These are phyloP conservation scores for Chiloscyllium punctatum DNA, from an alignment of 2,797 vertebrate genomes.

Conservation along the genomic window DNA sequence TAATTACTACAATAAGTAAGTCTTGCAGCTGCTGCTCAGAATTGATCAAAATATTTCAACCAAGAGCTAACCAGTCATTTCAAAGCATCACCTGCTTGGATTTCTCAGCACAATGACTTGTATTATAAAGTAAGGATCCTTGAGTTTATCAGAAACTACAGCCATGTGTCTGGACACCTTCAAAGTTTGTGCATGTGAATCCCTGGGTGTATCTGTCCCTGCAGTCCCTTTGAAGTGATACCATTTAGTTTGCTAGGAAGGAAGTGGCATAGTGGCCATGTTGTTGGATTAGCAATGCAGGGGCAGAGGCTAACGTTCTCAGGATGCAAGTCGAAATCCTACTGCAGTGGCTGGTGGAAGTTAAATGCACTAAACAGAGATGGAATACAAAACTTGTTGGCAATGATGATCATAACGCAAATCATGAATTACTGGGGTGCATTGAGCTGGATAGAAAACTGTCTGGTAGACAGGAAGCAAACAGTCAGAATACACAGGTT, in stretches of 20 bases:
- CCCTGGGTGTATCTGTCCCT: background rate
- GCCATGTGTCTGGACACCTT: background rate
- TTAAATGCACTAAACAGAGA: too few relatives aligned
- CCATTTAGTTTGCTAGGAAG: too few relatives aligned
- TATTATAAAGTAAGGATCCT: background rate
- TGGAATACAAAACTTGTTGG: too few relatives aligned
- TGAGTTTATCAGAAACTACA: background rate
- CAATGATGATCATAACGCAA: too few relatives aligned
- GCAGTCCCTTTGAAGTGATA: background rate
- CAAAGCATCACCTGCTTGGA: background rate
- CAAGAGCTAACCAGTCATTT: background rate
- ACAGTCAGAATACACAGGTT: fast-evolving
- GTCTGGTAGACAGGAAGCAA: too few relatives aligned
- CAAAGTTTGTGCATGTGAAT: background rate
- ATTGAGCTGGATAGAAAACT: too few relatives aligned
- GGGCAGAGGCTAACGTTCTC: too few relatives aligned
- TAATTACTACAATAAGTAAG: background rate
- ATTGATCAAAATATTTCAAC: background rate
- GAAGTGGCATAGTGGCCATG: too few relatives aligned
- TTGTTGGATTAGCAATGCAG: too few relatives aligned
- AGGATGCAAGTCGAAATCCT: too few relatives aligned
- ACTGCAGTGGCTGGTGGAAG: too few relatives aligned
- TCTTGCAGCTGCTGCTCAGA: background rate
- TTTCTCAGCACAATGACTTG: background rate
- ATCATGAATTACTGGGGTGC: too few relatives aligned